A percentile compares a stretch with the other conserved stretches of the same genome.
Conservation (phyloP, 2,888 invertebrate species). For the Hydraecia micacea region DNA sequence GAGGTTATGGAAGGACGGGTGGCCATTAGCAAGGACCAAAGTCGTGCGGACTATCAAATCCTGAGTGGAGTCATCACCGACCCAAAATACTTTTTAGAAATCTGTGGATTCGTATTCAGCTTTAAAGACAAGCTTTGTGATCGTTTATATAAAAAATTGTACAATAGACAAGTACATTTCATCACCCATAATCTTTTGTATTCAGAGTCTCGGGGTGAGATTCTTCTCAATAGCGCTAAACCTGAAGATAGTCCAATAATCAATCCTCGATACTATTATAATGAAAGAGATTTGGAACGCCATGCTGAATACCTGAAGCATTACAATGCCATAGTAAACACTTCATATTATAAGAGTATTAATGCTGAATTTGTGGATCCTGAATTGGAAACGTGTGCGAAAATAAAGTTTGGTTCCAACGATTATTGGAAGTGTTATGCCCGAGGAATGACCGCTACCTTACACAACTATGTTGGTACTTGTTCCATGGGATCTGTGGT, state of each 20-base stretch:
- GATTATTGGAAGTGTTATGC: slow-evolving; percentile 92
- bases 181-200: slow-evolving; percentile 68
- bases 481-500: slow-evolving; percentile 94
- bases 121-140: slow-evolving; percentile 67
- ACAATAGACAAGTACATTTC: slow-evolving; percentile 54
- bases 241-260: slow-evolving; percentile 90
- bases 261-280: slow-evolving; percentile 89
- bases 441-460: slow-evolving; percentile 42
- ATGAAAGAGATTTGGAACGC: slow-evolving; percentile 85
- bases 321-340: slow-evolving; percentile 74
- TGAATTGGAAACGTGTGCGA: slow-evolving; percentile 49
- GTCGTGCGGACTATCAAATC: slow-evolving; percentile 78
- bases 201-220: slow-evolving; percentile 86
- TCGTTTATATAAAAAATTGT: slow-evolving; percentile 42
- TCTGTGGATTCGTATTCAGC: slow-evolving; percentile 57
- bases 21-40: slow-evolving; percentile 90
- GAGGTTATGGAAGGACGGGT: slow-evolving; percentile 74
- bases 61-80: slow-evolving; percentile 47
- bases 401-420: slow-evolving; percentile 76
- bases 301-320: slow-evolving; percentile 78
- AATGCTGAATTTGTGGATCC: slow-evolving; percentile 72
- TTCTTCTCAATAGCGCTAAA: slow-evolving; percentile 88
- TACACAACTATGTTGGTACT: slow-evolving; percentile 90
- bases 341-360: slow-evolving; percentile 79
- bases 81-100: slow-evolving; percentile 39